A percentile compares a stretch with the other conserved stretches of the same genome.
Conservation (phyloP, 2,797 vertebrate genomes). For the Peromyscus eremicus region DNA sequence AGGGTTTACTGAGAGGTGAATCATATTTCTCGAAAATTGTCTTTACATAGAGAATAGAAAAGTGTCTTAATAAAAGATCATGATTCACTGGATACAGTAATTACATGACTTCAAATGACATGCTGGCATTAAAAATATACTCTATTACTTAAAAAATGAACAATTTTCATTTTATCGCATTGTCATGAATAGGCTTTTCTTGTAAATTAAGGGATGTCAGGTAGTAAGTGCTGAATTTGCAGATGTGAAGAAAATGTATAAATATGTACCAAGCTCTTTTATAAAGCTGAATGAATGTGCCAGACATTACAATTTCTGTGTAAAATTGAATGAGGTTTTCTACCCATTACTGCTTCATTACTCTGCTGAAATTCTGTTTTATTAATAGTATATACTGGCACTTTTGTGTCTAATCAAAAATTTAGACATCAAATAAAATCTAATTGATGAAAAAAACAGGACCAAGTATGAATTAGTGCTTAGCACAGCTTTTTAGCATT, state of each 20-base stretch:
- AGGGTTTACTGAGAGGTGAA: conserved; percentile 75
- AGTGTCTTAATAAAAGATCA: conserved; percentile 70
- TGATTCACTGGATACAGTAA: conserved; percentile 74
- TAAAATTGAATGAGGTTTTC: background rate
- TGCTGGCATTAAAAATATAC: conserved; percentile 77
- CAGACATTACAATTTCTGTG: conserved; percentile 28
- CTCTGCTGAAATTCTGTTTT: conserved; percentile 61
- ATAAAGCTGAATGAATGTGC: conserved; percentile 49
- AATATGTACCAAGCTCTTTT: conserved; percentile 35
- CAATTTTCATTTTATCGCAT: conserved; percentile 68
- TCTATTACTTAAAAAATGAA: conserved; percentile 66
- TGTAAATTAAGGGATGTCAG: conserved; percentile 54
- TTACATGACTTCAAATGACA: conserved; percentile 70
- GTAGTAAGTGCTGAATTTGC: conserved; percentile 71
- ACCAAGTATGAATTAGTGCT: conserved; percentile 28
- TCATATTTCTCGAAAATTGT: conserved; percentile 79
- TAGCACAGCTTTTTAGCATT: background rate
- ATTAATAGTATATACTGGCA: conserved; percentile 49
- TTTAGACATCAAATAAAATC: conserved; percentile 78
- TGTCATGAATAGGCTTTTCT: conserved; percentile 44
- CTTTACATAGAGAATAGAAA: conserved; percentile 75
- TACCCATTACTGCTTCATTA: conserved; percentile 35
- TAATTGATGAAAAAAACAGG: conserved; percentile 71
- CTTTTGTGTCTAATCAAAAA: conserved; percentile 65
- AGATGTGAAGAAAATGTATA: conserved; percentile 66